Conservation (phyloP, 2,113 vertebrate species). For the Cryptotis parvus region DNA sequence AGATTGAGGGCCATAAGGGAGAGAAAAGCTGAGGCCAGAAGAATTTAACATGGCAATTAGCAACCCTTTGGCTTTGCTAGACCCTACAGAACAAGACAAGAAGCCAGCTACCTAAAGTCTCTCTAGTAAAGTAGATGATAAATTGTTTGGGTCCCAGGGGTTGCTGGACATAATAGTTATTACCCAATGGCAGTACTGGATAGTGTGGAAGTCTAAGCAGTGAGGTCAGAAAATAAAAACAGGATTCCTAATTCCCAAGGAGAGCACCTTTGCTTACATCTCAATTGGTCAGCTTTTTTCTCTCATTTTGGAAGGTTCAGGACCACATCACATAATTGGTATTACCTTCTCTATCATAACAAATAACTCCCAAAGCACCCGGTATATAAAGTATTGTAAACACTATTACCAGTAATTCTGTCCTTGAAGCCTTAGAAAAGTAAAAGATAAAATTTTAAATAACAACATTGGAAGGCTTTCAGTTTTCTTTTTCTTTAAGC, state of each 20-base stretch:
- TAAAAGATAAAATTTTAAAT: conserved; percentile 56
- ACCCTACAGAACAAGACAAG: conserved; percentile 62
- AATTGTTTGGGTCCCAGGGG: conserved; percentile 76
- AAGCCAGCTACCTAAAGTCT: conserved; percentile 73
- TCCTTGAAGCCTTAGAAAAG: conserved; percentile 48
- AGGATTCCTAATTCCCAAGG: conserved; percentile 71
- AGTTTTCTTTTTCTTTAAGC: not conserved
- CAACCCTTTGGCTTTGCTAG: conserved; percentile 77
- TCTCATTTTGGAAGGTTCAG: conserved; percentile 18
- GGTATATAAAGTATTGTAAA: not conserved
- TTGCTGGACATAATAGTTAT: conserved; percentile 70
- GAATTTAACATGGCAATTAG: conserved; percentile 84
- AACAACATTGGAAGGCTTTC: conserved; percentile 53
- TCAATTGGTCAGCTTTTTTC: conserved; percentile 33
- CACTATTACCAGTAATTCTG: not conserved
- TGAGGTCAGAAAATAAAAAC: conserved; percentile 74
- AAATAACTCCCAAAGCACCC: conserved; percentile 55
- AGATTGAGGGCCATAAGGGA: conserved; percentile 79
- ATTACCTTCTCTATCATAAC: conserved; percentile 55
- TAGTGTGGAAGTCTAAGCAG: conserved; percentile 48
- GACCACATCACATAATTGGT: conserved; percentile 37
- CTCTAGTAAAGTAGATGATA: conserved; percentile 66
- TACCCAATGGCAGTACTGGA: conserved; percentile 64
- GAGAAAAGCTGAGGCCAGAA: conserved; percentile 79
- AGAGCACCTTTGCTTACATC: conserved; percentile 58